Evolutionary conservation across 2,888 invertebrate genomes (phyloP), one percentile per base, ranked within the genome.

Genomic region (Sarcophaga variegata): DNA sequence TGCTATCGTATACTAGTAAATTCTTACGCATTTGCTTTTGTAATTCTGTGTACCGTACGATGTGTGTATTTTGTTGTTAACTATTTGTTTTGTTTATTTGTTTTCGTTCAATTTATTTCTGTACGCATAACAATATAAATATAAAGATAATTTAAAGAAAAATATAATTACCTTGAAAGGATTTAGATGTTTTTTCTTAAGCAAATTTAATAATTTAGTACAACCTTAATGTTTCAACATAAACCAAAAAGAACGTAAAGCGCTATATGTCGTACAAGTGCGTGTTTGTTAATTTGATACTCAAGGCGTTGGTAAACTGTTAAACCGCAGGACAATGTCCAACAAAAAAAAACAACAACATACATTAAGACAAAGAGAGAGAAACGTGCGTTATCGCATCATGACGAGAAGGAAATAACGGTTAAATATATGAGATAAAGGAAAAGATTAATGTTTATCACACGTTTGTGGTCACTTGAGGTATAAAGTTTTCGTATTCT

Each of bases 391-490:
- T 83, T 83, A 87, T 87, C 83, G 81, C 81, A 76, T 37, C 37
- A 37, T 22, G 66, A 78, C 22, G 80, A 71, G 49, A 49, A 67
- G 60, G 37, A 67, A 83, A 81, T 81, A 77, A 25, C 69, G 78
- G 75, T 81, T 83, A 80, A 88, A 85, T 87, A 54, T 78, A 86
- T 66, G 83, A 86, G 60, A 80, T 77, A 81, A 76, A 71, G 82
- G 83, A 75, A 71, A 79, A 81, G 83, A 87, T 83, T 69, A 81
- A 83, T 87, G 78, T 78, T 83, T 70, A 74, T 83, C 81, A 81
- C 86, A 78, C 86, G 66, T 75, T 88, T 91, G 90, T 89, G 92
- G 91, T 90, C 91, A 91, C 91, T 90, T 90, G 92, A 91, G 90
- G 90, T 90, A 90, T 79, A 22, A 60, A 11, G 67, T 71, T 82